A percentile compares a stretch with the other conserved stretches of the same genome.
Evolutionary conservation across 1,140 invertebrate species (phyloP).

Genomic region (Ceratina japonica): DNA sequence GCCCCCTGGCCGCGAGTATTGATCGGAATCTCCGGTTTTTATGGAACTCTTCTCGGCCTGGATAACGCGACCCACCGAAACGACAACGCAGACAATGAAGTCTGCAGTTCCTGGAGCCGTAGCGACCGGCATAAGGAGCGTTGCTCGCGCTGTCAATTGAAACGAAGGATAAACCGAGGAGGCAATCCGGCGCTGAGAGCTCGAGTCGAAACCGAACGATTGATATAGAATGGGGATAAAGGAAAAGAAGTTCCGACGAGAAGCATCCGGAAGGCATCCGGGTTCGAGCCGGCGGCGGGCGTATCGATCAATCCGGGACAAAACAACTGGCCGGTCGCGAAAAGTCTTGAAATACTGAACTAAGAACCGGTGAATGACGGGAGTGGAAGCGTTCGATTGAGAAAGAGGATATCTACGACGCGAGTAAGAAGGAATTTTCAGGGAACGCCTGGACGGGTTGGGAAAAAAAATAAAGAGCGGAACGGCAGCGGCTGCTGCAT

Average conservation of each 20-base stretch:
- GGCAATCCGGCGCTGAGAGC: background rate
- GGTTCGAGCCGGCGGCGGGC: background rate
- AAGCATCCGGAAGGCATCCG: background rate
- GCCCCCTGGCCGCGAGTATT: slow-evolving; percentile 21
- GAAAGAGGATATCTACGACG: slow-evolving; percentile 31
- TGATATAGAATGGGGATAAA: background rate
- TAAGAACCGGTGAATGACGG: background rate
- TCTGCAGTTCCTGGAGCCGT: background rate
- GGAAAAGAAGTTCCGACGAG: background rate
- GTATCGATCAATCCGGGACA: background rate
- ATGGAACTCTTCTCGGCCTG: slow-evolving; percentile 22
- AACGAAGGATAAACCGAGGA: background rate
- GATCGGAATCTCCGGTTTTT: slow-evolving; percentile 25
- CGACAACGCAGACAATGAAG: slow-evolving; percentile 2
- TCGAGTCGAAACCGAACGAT: background rate
- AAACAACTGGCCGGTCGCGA: background rate
- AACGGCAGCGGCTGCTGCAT: slow-evolving; percentile 40
- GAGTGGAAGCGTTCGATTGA: background rate
- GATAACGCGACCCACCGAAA: slow-evolving; percentile 1
- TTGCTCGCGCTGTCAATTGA: background rate
- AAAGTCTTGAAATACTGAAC: slow-evolving; percentile 26
- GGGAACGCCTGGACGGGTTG: background rate
- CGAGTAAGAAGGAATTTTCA: slow-evolving; percentile 48
- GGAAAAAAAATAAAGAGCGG: too few species aligned
- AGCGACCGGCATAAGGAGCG: background rate